These are phyloP conservation scores for Campylorhamphus procurvoides DNA, from an alignment of 2,113 vertebrate genomes.

Conservation along the genomic window DNA sequence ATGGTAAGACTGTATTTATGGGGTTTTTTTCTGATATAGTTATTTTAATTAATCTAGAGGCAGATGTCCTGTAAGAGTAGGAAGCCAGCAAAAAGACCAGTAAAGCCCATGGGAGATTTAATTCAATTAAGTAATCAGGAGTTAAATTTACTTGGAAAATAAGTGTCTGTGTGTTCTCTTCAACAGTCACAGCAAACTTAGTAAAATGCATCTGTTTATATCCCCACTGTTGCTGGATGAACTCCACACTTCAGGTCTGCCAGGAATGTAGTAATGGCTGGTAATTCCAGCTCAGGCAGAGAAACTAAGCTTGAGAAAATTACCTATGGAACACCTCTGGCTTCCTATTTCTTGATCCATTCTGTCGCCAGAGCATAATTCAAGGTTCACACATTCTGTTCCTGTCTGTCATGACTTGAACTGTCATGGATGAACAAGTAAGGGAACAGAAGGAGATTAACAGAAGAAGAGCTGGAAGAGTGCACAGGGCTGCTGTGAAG, in stretches of 20 bases:
- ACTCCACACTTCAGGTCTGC: background rate
- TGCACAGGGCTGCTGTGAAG: background rate
- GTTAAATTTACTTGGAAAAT: background rate
- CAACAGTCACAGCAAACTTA: background rate
- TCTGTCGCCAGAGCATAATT: background rate
- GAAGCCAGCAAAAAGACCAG: background rate
- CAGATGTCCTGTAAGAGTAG: background rate
- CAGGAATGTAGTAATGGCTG: background rate
- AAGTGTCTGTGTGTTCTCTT: background rate
- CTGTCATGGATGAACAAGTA: background rate
- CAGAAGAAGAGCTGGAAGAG: background rate
- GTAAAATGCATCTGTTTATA: background rate
- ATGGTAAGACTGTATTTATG: background rate
- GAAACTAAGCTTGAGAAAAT: background rate
- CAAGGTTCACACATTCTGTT: background rate
- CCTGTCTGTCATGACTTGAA: background rate
- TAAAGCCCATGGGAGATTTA: background rate
- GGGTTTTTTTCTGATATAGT: background rate
- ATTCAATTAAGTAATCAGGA: background rate
- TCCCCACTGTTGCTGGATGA: background rate
- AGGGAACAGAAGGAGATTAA: background rate
- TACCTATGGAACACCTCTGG: background rate
- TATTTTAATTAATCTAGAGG: background rate
- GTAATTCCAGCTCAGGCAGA: background rate
- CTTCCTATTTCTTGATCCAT: background rate